Evolutionary conservation across 1,140 invertebrate genomes (phyloP), one percentile per base, ranked within the genome.

Genomic region (Elymnias hypermnestra): DNA sequence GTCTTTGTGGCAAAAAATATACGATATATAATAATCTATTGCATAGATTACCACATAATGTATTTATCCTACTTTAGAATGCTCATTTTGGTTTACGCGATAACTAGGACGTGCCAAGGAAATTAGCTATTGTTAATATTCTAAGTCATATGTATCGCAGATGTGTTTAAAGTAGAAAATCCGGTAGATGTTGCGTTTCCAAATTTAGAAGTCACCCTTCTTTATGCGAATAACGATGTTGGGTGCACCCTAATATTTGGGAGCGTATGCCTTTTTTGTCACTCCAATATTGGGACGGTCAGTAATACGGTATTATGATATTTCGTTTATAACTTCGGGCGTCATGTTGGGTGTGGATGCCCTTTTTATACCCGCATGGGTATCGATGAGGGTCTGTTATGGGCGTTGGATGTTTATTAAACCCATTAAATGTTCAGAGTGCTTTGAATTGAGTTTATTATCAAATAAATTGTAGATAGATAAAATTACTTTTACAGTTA

Each of bases 341-440:
- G 38, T 66, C 38, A 41, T 59, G 52, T 69, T 63, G 51, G 63
- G 57, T 49, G 41, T 55, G 13, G 31, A 44, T 39, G 21, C 53
- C 63, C 59, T 71, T 74, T 70, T 70, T 55, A 12, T 38, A 49
- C 75, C 71, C 67, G 72, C 75, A 79, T 76, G 55, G 60, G 58
- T 66, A 62, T 29, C 28, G 50, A 57, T 49, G 61, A 54, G 68
- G 56, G 57, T 52, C 54, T 44, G 56, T 51, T 61, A 26, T 29
- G 17, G 14, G 28, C 18, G 42, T 28, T 13, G 41, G 12, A 19
- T 28, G 21, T 54, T 49, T 54, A 53, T 29, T 10, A 29, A 29
- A 26, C 23, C 23, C 10, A 26, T 26, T 5, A 26, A 26, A 26
- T 26, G 23, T n/a, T n/a, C 23, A 9, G n/a, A 26, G 23, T 26